Base-by-base conservation (phyloP, 2,888 invertebrate species). In the Phaedon cochleariae region DNA sequence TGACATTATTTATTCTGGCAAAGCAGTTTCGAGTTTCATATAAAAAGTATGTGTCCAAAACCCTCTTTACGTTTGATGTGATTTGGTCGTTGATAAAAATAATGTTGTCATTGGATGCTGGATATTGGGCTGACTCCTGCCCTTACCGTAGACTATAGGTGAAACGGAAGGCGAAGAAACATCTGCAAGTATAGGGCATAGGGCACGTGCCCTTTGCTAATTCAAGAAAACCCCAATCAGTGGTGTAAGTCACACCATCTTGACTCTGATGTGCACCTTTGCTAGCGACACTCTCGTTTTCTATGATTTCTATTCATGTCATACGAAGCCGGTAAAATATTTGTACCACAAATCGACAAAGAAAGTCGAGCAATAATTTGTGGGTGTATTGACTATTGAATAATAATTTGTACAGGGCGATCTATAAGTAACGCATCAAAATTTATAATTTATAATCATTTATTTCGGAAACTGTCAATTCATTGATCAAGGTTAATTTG, bases 201-300 rank as follows among this genome's bases (percentile, higher is more conserved):
- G 60, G 64, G 64, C 64, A 65, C 64, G 64, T 65, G 64, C 64
- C 60, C 64, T 61, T 57, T 18, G 57, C 57, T 57, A 57, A 57
- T 57, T 57, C 57, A 57, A 29, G 46, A 29, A 57, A 45, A 45
- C 45, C 57, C 57, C 57, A 57, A 57, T 57, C 57, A 26, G 46
- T 20, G 37, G 41, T 20, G 54, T 57, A 57, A 57, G 57, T 45
- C 45, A 57, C 57, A 57, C 57, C 57, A 57, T 57, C 57, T 57
- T 57, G 57, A 57, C 41, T 41, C 41, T n/a, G 57, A 57, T 57
- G 45, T 29, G 57, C 17, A 57, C 57, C 41, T 45, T 45, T 57
- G 41, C 46, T 10, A 41, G 17, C 18, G 5, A 45, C 46, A 57
- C 57, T 57, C 45, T 57, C 46, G 41, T 45, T 57, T 57, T 57